Percentiles rank a stretch among this genome's conserved stretches.
These are phyloP conservation scores for Darevskia mixta DNA, from an alignment of 2,797 vertebrate genomes.

Conservation along the genomic window DNA sequence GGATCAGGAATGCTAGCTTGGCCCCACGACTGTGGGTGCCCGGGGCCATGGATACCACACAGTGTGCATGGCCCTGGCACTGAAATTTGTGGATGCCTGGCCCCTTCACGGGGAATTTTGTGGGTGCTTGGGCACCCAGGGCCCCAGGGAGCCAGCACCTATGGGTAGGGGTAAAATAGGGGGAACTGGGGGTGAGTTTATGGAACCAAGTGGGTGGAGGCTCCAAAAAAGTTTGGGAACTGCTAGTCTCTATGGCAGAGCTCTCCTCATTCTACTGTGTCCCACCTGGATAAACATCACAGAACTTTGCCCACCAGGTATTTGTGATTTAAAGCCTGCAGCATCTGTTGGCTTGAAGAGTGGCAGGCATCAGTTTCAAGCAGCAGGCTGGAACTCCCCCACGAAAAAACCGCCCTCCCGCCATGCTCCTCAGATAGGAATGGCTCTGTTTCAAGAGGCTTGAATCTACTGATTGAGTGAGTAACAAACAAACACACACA, in stretches of 20 bases:
- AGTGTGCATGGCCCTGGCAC: no score
- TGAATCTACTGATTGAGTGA: conserved; percentile 2
- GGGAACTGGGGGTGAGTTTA: no score
- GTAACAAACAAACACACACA: no score
- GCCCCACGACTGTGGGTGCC: no score
- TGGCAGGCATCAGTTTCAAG: background rate
- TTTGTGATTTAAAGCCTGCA: background rate
- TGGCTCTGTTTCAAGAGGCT: background rate
- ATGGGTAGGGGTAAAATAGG: no score
- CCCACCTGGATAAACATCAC: background rate
- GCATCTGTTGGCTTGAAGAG: background rate
- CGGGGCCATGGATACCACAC: no score
- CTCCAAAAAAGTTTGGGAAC: background rate
- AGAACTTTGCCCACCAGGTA: background rate
- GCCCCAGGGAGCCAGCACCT: no score
- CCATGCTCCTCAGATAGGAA: background rate
- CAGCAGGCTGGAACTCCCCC: background rate
- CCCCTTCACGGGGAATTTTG: no score
- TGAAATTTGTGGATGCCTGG: no score
- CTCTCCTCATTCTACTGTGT: background rate
- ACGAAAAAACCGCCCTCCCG: background rate
- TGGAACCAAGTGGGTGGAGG: no score
- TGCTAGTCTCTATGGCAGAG: background rate
- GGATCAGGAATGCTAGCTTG: no score
- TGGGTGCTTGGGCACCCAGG: no score